Percentiles rank a stretch among this genome's conserved stretches.
These are phyloP conservation scores for Sphinx pinastri DNA, from an alignment of 2,888 invertebrate species.

Conservation along the genomic window DNA sequence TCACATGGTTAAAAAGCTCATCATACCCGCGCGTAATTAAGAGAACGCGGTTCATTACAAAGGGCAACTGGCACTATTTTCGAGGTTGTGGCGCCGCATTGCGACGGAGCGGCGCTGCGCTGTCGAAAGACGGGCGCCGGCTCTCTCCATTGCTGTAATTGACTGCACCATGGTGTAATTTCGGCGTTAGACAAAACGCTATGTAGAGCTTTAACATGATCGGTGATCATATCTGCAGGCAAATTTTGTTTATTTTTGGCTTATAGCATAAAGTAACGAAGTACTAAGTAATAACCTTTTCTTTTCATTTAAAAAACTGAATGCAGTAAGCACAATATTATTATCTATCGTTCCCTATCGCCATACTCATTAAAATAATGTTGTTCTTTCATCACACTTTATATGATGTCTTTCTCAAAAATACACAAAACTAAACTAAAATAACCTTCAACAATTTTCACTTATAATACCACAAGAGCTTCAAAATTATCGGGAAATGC, in stretches of 20 bases:
- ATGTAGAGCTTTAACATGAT: too few species aligned
- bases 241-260: too few species aligned
- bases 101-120: slow-evolving; percentile 1
- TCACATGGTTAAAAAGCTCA: slow-evolving; percentile 24
- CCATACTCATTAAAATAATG: too few species aligned
- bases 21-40: slow-evolving; percentile 33
- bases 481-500: too few species aligned
- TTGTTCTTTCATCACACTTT: too few species aligned
- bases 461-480: too few species aligned
- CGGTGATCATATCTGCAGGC: too few species aligned
- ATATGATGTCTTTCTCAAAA: not conserved
- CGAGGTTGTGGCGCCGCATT: not conserved
- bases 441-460: not conserved
- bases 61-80: not conserved
- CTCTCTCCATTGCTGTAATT: not conserved
- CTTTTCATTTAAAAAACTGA: too few species aligned
- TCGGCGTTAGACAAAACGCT: not conserved
- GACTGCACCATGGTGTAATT: slow-evolving; percentile 1
- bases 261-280: too few species aligned
- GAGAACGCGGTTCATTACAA: slow-evolving; percentile 30
- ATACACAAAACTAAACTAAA: not conserved
- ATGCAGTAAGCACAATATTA: too few species aligned
- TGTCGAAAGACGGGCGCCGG: not conserved
- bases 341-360: too few species aligned
- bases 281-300: too few species aligned